Evolutionary conservation across 2,797 vertebrate genomes (phyloP).

Genomic region (Pogonophryne albipinna): DNA sequence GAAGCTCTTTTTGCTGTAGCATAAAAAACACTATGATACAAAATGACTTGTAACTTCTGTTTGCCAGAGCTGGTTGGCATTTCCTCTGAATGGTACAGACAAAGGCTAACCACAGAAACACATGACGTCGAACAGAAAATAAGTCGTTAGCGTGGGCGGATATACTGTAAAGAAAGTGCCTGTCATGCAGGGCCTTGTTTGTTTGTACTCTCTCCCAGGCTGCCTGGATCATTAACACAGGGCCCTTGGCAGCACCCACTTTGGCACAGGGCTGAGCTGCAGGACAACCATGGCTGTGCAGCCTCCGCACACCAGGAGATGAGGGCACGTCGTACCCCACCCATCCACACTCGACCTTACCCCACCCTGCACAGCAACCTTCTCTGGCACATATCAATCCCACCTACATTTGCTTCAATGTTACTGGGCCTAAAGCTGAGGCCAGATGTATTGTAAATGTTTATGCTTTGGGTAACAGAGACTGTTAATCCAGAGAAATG

Average conservation of each 20-base stretch:
- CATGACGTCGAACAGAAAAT: slow-evolving; percentile 60
- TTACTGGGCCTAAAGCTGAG: background rate
- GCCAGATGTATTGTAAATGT: slow-evolving; percentile 15
- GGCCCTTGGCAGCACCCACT: slow-evolving; percentile 58
- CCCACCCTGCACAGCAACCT: slow-evolving; percentile 41
- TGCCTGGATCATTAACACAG: slow-evolving; percentile 67
- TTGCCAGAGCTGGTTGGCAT: slow-evolving; percentile 53
- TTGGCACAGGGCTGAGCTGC: slow-evolving; percentile 48
- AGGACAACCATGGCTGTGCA: slow-evolving; percentile 40
- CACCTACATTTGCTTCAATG: slow-evolving; percentile 8
- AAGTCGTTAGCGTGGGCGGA: slow-evolving; percentile 52
- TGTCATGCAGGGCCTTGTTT: slow-evolving; percentile 56
- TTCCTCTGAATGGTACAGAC: slow-evolving; percentile 43
- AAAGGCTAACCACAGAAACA: slow-evolving; percentile 50
- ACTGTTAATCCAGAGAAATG: slow-evolving; percentile 2
- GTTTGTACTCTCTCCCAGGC: slow-evolving; percentile 64
- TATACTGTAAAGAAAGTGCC: slow-evolving; percentile 47
- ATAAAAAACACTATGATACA: background rate
- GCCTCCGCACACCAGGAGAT: slow-evolving; percentile 49
- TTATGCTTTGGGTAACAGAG: slow-evolving; percentile 24
- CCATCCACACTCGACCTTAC: slow-evolving; percentile 27
- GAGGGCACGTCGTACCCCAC: slow-evolving; percentile 62
- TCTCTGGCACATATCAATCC: slow-evolving; percentile 34
- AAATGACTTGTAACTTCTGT: slow-evolving; percentile 15
- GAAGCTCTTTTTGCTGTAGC: background rate